These are phyloP conservation scores for Ectobius pallidus DNA, from an alignment of 2,888 invertebrate species.

Conservation along the genomic window DNA sequence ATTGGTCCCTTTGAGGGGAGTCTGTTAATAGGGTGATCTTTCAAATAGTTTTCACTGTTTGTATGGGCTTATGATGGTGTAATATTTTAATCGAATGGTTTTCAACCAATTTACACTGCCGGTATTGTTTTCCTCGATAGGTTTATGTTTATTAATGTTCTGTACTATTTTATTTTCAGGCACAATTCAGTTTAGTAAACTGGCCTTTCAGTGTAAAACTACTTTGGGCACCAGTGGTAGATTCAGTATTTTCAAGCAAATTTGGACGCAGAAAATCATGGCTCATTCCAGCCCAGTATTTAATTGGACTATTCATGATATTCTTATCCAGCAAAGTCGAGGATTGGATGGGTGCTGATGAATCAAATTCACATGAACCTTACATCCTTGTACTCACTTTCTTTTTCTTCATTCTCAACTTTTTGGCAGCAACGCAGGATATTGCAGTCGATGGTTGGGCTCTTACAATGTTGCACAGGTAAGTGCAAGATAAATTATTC, in stretches of 20 bases:
- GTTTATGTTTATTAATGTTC: too few relatives aligned
- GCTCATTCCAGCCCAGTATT: slow-evolving; percentile 93
- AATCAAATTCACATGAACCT: slow-evolving; percentile 56
- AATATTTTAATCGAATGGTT: too few relatives aligned
- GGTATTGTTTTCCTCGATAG: too few relatives aligned
- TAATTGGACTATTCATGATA: slow-evolving; percentile 90
- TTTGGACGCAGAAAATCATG: slow-evolving; percentile 95
- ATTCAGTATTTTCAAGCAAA: slow-evolving; percentile 80
- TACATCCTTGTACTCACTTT: slow-evolving; percentile 80
- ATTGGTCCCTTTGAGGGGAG: too few relatives aligned
- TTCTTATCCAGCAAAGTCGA: slow-evolving; percentile 77
- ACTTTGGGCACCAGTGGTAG: slow-evolving; percentile 98
- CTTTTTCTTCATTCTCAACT: slow-evolving; percentile 90
- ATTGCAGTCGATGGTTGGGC: slow-evolving; percentile 99
- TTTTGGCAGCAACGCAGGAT: slow-evolving; percentile 98
- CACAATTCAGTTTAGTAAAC: slow-evolving; percentile 90
- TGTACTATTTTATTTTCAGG: slow-evolving; percentile 66
- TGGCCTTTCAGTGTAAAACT: slow-evolving; percentile 94
- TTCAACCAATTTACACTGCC: too few relatives aligned
- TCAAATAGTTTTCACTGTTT: too few relatives aligned
- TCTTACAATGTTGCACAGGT: slow-evolving; percentile 95
- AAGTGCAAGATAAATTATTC: too few relatives aligned
- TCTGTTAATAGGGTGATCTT: too few relatives aligned
- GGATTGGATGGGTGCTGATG: slow-evolving; percentile 75
- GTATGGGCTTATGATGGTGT: too few relatives aligned